Evolutionary conservation across 2,888 invertebrate genomes (phyloP).

Genomic region (Apoda limacodes): DNA sequence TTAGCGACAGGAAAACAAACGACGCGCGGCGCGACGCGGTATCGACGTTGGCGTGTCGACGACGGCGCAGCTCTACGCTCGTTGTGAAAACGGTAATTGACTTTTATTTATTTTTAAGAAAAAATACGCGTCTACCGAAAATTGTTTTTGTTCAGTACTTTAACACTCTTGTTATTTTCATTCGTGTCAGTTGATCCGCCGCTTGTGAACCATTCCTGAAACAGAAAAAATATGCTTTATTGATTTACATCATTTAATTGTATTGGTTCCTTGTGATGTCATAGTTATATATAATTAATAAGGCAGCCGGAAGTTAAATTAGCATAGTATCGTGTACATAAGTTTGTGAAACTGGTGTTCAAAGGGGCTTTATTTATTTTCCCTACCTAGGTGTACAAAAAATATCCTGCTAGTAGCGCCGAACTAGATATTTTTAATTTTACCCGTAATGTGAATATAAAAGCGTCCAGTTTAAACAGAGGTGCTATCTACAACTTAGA

Average conservation of each 20-base stretch:
- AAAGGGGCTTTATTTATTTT: too few species aligned
- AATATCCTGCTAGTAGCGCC: too few species aligned
- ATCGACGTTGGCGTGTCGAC: constrained; percentile 42
- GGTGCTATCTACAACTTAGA: too few species aligned
- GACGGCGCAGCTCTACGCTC: constrained; percentile 39
- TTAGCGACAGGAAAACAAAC: constrained; percentile 51
- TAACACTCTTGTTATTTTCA: constrained; percentile 43
- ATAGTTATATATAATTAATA: constrained; percentile 14
- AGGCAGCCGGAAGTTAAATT: constrained; percentile 35
- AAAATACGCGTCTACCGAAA: constrained; percentile 26
- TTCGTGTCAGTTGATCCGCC: constrained; percentile 42
- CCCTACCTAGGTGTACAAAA: too few species aligned
- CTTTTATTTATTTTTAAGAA: constrained; percentile 31
- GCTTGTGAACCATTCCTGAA: constrained; percentile 57
- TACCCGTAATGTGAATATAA: too few species aligned
- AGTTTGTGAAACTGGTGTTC: too few species aligned
- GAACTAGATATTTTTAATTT: too few species aligned
- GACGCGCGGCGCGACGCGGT: constrained; percentile 54
- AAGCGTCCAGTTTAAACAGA: too few species aligned
- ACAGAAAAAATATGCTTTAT: constrained; percentile 32
- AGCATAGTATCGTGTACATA: too few species aligned
- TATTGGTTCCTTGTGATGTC: constrained; percentile 2
- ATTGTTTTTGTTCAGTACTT: constrained; percentile 42
- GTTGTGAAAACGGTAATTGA: constrained; percentile 35
- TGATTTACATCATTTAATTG: constrained; percentile 4